Base-by-base conservation (phyloP, 2,888 invertebrate species). In the Drosophila emarginata region DNA sequence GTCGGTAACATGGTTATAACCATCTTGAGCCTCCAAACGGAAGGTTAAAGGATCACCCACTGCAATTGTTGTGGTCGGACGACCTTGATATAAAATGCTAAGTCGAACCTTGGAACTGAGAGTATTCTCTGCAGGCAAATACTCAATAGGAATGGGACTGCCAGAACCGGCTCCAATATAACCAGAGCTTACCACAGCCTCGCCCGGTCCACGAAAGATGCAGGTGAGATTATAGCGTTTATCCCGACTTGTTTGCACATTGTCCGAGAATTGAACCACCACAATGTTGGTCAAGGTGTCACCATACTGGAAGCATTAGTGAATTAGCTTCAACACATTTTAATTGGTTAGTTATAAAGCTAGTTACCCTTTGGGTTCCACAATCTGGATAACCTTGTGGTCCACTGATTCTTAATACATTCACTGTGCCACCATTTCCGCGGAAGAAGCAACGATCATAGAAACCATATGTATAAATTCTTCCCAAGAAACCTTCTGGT, bases 221-320 rank as follows among this genome's bases (percentile, higher is more conserved):
- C 97, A 98, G n/a, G 97, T 98, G 74, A 98, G 92, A 91, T 98
- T 98, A 92, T 97, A 98, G 11, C 97, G 94, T 88, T 97, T 97
- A 91, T 98, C 97, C 71, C 96, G 93, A 18, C 96, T 96, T 0
- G 97, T 97, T 92, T 97, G 97, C 1, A 98, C 97, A 88, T 96
- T 96, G 91, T 98, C 97, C 79, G 97, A 97, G 93, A 97, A 97
- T 91, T 98, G 97, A 0, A 98, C 97, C 18, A 97, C 97, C 4
- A 97, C 97, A 76, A 98, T 97, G 89, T 97, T 98, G 67, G 97
- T 97, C 95, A 97, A 96, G 4, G 97, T 97, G 88, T 98, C 97
- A 4, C 97, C 97, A 87, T 96, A 97, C 96, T 96, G n/a, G 1
- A 28, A 63, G 45, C 52, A 45, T 37, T 54, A 45, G 15, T 12